These are phyloP conservation scores for Poecilobothrus nobilitatus DNA, from an alignment of 2,888 invertebrate species.

Conservation along the genomic window DNA sequence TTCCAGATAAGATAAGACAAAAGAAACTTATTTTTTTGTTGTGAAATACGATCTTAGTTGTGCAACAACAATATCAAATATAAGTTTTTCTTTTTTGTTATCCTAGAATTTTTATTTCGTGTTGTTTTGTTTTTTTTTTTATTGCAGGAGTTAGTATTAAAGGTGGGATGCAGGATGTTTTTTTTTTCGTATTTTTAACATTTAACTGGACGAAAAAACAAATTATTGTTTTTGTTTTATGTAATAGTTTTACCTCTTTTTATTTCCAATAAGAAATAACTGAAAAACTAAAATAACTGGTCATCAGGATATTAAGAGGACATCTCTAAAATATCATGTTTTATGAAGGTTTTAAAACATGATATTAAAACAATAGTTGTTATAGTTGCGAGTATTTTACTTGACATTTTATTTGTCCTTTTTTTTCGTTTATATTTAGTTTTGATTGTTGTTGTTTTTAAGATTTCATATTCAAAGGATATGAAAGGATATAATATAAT, in stretches of 20 bases:
- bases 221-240: background rate
- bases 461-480: background rate
- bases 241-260: slow-evolving; percentile 4
- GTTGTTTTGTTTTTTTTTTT: background rate
- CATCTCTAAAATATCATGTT: slow-evolving; percentile 20
- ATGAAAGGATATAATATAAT: no score
- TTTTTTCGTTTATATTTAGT: no score
- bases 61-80: background rate
- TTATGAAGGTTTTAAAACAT: slow-evolving; percentile 21
- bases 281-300: background rate
- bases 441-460: background rate
- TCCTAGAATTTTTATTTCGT: background rate
- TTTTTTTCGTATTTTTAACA: background rate
- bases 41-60: background rate
- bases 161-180: background rate
- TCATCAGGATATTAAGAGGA: slow-evolving; percentile 2
- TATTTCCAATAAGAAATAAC: background rate
- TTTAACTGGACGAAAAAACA: background rate
- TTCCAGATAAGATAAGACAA: background rate
- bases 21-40: background rate
- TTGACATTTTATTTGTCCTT: background rate
- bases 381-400: background rate
- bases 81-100: background rate
- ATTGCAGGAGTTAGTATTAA: background rate
- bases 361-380: no score